Base-by-base conservation (phyloP, 2,113 vertebrate genomes). In the Aspidoscelis tigris region DNA sequence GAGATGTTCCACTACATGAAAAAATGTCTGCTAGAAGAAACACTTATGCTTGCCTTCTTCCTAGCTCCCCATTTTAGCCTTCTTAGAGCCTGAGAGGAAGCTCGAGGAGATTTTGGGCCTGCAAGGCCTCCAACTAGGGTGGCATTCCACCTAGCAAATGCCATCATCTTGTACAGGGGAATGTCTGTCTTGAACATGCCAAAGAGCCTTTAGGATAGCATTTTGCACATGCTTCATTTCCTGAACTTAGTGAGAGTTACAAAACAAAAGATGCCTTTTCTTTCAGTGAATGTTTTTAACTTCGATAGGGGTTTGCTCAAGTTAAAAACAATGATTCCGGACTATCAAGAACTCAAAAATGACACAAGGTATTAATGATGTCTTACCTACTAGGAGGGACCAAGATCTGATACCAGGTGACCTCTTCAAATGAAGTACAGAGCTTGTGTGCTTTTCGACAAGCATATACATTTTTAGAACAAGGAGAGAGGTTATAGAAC, bases 381-480 rank as follows among this genome's bases (percentile, higher is more conserved):
- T 5, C 97, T 95, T 96, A 99, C 99, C 98, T 33, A 99, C 96
- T 65, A 98, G 96, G 33, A 99, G 89, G 47, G 98, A 99, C 99
- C 99, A 99, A 18, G 99, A 98, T n/a, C 99, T 95, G 80, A 98
- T 95, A 64, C 98, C 97, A 0, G 98, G 99, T 3, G 96, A 96
- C 93, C 98, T 98, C 92, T 96, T 99, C 44, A 99, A 94, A 78
- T 97, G 97, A 9, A 99, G 96, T 58, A 90, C 3, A 87, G 95
- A 96, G 84, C 88, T 41, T 2, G 95, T 97, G 74, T 96, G 96
- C 7, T 91, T 89, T 93, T 98, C 97, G 76, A 99, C 95, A 50
- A 88, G 90, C 99, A 99, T 99, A 92, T 99, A 99, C 87, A 98
- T 98, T 96, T 97, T 97, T 94, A 78, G 76, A 64, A 69, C 41